Evolutionary conservation across 2,888 invertebrate genomes (phyloP).

Genomic region (Schrankia costaestrigalis): DNA sequence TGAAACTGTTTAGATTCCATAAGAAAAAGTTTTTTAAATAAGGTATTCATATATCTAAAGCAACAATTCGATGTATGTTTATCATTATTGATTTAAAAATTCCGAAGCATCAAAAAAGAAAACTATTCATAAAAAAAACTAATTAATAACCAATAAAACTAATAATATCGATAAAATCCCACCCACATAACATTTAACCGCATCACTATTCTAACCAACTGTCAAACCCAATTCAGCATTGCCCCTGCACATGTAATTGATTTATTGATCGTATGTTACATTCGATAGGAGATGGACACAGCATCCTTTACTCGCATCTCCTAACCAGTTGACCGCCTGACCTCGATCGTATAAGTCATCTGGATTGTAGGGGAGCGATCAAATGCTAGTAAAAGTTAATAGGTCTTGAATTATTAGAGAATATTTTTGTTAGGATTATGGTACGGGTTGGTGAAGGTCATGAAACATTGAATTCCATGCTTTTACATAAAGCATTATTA

Average conservation of each 20-base stretch:
- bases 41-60: too few relatives aligned
- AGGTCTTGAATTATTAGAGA: not conserved
- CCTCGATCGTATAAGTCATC: slow-evolving; percentile 54
- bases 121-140: not conserved
- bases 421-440: not conserved
- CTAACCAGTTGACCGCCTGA: slow-evolving; percentile 70
- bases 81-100: too few relatives aligned
- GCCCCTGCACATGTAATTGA: slow-evolving; percentile 78
- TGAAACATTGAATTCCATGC: too few relatives aligned
- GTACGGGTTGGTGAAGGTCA: too few relatives aligned
- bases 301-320: slow-evolving; percentile 58
- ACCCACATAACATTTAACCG: slow-evolving; percentile 18
- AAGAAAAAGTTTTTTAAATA: too few relatives aligned
- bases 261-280: slow-evolving; percentile 80
- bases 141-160: not conserved
- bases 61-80: too few relatives aligned
- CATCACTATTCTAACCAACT: slow-evolving; percentile 67
- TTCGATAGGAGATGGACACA: slow-evolving; percentile 72
- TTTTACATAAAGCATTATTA: too few relatives aligned
- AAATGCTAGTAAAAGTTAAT: slow-evolving; percentile 5
- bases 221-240: slow-evolving; percentile 79
- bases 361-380: slow-evolving; percentile 26
- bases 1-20: too few relatives aligned
- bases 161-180: slow-evolving; percentile 35
- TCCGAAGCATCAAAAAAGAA: too few relatives aligned